A percentile compares a stretch with the other conserved stretches of the same genome.
These are phyloP conservation scores for Mobula birostris DNA, from an alignment of 2,113 vertebrate genomes.

Conservation along the genomic window DNA sequence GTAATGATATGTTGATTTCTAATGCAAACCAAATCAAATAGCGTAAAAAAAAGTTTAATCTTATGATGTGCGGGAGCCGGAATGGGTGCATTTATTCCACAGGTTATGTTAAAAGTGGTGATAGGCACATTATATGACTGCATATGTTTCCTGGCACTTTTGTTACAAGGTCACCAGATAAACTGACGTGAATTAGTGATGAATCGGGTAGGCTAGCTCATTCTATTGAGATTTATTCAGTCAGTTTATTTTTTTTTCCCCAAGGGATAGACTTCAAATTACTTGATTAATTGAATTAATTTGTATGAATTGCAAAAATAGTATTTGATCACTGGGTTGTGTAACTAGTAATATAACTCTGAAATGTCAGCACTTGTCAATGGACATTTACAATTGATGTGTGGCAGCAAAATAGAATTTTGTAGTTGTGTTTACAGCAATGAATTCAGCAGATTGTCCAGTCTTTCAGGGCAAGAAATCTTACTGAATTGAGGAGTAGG, in stretches of 20 bases:
- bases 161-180: not conserved
- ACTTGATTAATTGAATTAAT: constrained; percentile 4
- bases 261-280: not conserved
- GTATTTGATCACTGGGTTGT: not conserved
- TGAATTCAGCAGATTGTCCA: not conserved
- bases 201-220: not conserved
- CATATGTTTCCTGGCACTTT: not conserved
- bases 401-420: not conserved
- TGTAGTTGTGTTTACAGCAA: not conserved
- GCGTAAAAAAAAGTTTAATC: constrained; percentile 7
- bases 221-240: not conserved
- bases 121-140: not conserved
- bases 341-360: not conserved
- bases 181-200: not conserved
- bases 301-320: not conserved
- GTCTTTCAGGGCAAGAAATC: too few relatives aligned
- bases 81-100: not conserved
- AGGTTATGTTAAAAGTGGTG: not conserved
- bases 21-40: not conserved
- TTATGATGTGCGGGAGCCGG: not conserved
- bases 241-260: not conserved
- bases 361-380: not conserved
- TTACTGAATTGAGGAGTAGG: too few relatives aligned
- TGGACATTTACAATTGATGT: not conserved
- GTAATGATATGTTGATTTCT: not conserved